Percentiles rank a stretch among this genome's conserved stretches.
phyloP scores from a whole-genome alignment of 2,113 vertebrate genomes.

The Lepidothrix coronata region DNA sequence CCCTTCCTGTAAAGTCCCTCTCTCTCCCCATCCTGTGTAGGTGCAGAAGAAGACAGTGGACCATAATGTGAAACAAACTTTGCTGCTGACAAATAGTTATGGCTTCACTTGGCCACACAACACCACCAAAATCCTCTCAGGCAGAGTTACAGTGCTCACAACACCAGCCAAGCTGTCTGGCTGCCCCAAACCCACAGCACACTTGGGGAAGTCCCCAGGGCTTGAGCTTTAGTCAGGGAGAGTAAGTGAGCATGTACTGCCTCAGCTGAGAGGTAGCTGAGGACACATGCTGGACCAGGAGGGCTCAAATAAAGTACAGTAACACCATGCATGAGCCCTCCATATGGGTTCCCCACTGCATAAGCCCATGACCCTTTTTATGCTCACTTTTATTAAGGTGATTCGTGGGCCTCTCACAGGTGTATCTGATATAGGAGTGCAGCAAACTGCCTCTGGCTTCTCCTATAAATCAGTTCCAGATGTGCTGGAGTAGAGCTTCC shows the following conservation, averaged over 20 bases:
- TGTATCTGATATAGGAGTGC: constrained; percentile 26
- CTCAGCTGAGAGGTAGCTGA: background rate
- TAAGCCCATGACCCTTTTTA: background rate
- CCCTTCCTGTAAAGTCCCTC: background rate
- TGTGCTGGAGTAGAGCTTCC: background rate
- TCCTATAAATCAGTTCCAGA: constrained; percentile 40
- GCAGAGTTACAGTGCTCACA: background rate
- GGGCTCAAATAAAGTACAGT: background rate
- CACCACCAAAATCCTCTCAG: background rate
- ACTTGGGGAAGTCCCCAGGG: background rate
- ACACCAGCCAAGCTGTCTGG: background rate
- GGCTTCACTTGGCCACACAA: background rate
- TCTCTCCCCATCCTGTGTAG: background rate
- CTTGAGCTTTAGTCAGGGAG: background rate
- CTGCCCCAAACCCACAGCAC: background rate
- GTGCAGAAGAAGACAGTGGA: background rate
- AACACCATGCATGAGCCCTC: background rate
- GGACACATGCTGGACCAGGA: background rate
- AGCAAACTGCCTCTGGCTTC: constrained; percentile 1
- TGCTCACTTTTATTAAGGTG: background rate
- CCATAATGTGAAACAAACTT: background rate
- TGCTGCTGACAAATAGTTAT: background rate
- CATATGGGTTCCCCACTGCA: background rate
- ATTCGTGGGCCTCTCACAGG: constrained; percentile 32
- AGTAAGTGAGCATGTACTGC: rapidly evolving